Percentiles rank a stretch among this genome's conserved stretches.
These are phyloP conservation scores for Polypterus bichir DNA, from an alignment of 2,113 vertebrate species.

Conservation along the genomic window DNA sequence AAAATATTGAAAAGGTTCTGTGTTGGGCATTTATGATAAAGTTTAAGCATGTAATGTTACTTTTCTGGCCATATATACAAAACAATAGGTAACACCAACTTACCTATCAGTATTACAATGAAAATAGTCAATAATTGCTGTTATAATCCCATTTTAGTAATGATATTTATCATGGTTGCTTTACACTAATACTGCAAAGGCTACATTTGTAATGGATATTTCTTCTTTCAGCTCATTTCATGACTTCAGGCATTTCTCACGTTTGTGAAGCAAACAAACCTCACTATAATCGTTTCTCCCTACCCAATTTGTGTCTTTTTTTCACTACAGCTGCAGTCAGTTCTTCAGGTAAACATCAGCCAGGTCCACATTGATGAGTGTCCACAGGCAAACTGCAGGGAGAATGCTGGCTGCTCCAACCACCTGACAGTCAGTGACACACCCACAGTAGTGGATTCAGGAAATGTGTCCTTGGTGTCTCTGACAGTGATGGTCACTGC, in stretches of 20 bases:
- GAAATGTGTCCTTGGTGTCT: conserved; percentile 53
- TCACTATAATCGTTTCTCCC: conserved; percentile 2
- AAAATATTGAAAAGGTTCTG: too few relatives aligned
- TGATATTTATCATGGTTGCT: neutral
- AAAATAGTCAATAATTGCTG: too few relatives aligned
- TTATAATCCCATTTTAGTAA: neutral
- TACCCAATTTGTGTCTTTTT: neutral
- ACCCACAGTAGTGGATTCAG: conserved; percentile 52
- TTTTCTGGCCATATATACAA: too few relatives aligned
- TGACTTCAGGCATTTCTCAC: neutral
- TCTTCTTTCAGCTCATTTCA: conserved; percentile 1
- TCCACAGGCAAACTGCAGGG: conserved; percentile 39
- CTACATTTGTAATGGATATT: neutral
- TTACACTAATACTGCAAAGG: neutral
- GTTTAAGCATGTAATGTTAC: too few relatives aligned
- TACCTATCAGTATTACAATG: too few relatives aligned
- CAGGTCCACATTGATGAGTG: conserved; percentile 67
- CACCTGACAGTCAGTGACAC: conserved; percentile 41
- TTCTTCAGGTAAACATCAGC: conserved; percentile 54
- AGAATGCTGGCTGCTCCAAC: conserved; percentile 39
- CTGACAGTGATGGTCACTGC: conserved; percentile 39
- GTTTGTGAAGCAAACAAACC: too few relatives aligned
- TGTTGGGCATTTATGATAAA: too few relatives aligned
- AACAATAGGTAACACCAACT: too few relatives aligned
- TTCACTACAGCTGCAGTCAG: conserved; percentile 55